phyloP scores from a whole-genome alignment of 2,888 invertebrate genomes.

The Rhagophthalmus giganteus region DNA sequence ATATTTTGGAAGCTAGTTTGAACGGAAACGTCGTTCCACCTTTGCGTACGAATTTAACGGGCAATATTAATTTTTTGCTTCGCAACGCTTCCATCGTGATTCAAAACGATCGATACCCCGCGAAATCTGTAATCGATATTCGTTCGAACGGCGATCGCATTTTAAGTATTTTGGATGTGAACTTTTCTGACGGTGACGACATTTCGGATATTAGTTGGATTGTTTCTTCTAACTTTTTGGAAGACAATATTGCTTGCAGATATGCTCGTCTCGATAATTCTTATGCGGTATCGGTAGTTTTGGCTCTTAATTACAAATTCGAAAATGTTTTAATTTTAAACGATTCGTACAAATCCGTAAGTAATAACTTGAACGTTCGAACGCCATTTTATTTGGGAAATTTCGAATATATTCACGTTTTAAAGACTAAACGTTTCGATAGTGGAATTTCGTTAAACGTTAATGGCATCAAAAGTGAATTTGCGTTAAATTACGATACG shows the following conservation, averaged over 20 bases:
- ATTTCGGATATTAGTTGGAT: too few relatives aligned
- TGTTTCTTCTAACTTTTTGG: conserved; percentile 17
- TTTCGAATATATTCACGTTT: conserved; percentile 15
- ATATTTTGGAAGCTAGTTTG: conserved; percentile 19
- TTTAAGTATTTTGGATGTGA: conserved; percentile 10
- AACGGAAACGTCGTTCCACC: conserved; percentile 20
- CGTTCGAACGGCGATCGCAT: conserved; percentile 23
- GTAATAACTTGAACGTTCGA: conserved; percentile 9
- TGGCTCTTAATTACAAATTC: conserved; percentile 17
- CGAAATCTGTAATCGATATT: conserved; percentile 13
- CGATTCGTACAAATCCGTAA: conserved; percentile 9
- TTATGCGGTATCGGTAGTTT: conserved; percentile 6
- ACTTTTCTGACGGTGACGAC: too few relatives aligned
- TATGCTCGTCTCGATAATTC: conserved; percentile 7
- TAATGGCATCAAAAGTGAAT: conserved; percentile 8
- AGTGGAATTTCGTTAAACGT: conserved; percentile 5
- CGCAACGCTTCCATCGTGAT: conserved; percentile 17
- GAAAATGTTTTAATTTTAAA: conserved; percentile 14
- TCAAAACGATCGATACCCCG: conserved; percentile 15
- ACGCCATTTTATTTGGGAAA: conserved; percentile 9
- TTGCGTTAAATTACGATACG: conserved; percentile 7
- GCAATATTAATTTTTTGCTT: conserved; percentile 16
- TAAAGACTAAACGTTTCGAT: conserved; percentile 6
- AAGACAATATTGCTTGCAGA: conserved; percentile 13
- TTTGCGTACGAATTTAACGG: conserved; percentile 12